Evolutionary conservation across 2,888 invertebrate species (phyloP).

Genomic region (Heliothis peltigera): DNA sequence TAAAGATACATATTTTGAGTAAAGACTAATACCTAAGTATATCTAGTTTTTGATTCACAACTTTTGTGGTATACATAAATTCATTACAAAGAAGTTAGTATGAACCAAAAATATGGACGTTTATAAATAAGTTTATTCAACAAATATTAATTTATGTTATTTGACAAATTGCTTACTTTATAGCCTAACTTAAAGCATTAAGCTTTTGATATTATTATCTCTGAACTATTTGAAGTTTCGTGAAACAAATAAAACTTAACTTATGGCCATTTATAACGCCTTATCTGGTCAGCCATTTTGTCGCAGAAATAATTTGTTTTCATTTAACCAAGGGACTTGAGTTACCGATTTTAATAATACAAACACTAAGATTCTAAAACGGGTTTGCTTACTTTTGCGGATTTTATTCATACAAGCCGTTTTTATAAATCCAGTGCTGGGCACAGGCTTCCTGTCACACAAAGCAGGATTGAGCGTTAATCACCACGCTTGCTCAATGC

Average conservation of each 20-base stretch:
- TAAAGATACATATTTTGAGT: too few relatives aligned
- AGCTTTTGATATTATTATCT: conserved; percentile 8
- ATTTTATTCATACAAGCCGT: too few relatives aligned
- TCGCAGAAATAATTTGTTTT: conserved; percentile 3
- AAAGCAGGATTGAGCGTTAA: too few relatives aligned
- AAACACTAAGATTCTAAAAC: too few relatives aligned
- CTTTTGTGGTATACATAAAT: too few relatives aligned
- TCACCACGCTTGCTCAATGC: too few relatives aligned
- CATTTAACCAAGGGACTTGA: neutral
- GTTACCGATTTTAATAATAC: neutral
- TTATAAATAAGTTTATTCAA: conserved; percentile 29
- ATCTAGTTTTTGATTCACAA: too few relatives aligned
- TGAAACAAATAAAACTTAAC: conserved; percentile 14
- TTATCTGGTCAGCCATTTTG: conserved; percentile 19
- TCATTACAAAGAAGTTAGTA: conserved; percentile 26
- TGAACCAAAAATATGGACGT: conserved; percentile 29
- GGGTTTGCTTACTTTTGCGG: too few relatives aligned
- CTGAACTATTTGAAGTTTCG: conserved; percentile 24
- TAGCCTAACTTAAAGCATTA: conserved; percentile 37
- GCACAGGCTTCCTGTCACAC: too few relatives aligned
- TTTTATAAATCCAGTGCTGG: too few relatives aligned
- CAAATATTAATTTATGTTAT: conserved; percentile 27
- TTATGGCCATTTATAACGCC: conserved; percentile 4
- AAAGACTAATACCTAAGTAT: too few relatives aligned
- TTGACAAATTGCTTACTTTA: conserved; percentile 44